Evolutionary conservation across 2,888 invertebrate species (phyloP).

Genomic region (Emmelina monodactyla): DNA sequence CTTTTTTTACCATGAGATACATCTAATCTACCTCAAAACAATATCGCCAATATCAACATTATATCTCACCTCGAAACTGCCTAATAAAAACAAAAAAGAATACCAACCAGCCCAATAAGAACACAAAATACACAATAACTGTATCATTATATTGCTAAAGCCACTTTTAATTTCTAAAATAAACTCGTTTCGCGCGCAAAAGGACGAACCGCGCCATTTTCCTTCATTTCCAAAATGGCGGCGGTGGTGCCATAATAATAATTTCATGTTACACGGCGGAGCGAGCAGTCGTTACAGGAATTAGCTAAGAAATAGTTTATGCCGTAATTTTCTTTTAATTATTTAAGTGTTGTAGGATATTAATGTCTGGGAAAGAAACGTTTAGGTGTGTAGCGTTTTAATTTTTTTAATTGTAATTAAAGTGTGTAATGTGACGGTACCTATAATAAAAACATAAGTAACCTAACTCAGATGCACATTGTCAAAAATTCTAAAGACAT

Average conservation of each 20-base stretch:
- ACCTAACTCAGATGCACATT: too few species aligned
- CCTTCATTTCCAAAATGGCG: constrained; percentile 3
- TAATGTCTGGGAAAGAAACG: too few species aligned
- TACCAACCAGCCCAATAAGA: neutral
- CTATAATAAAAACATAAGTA: too few species aligned
- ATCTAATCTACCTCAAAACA: too few species aligned
- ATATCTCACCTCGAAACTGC: neutral
- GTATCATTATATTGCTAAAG: neutral
- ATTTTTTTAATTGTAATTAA: too few species aligned
- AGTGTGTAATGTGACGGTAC: too few species aligned
- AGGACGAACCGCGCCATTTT: constrained; percentile 1
- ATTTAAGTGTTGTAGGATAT: too few species aligned
- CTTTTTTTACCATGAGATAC: too few species aligned
- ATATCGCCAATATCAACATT: too few species aligned
- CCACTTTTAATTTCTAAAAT: constrained; percentile 5
- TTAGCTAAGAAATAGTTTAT: constrained; percentile 3
- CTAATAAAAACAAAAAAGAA: neutral
- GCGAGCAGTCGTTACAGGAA: constrained; percentile 2
- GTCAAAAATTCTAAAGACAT: too few species aligned
- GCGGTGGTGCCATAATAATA: constrained; percentile 1
- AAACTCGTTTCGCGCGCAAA: constrained; percentile 3
- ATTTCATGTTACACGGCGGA: constrained; percentile 2
- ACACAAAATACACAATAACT: neutral
- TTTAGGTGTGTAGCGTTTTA: too few species aligned
- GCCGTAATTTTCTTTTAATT: neutral